A percentile compares a stretch with the other conserved stretches of the same genome.
phyloP scores from a whole-genome alignment of 2,113 vertebrate species.

The Saccopteryx leptura region DNA sequence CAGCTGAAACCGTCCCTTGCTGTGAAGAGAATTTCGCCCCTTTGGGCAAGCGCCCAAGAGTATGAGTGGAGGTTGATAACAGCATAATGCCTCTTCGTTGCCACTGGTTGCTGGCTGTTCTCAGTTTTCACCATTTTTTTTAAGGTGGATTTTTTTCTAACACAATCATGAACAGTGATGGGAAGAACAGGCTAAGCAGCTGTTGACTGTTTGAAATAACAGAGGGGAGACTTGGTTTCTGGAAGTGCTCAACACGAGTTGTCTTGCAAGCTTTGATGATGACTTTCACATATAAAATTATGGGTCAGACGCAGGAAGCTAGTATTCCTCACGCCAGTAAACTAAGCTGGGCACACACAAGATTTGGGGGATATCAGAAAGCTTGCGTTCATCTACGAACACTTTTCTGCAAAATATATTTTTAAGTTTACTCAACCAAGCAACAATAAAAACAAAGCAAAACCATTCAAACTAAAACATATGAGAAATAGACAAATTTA shows the following conservation, averaged over 20 bases:
- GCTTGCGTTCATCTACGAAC: neutral
- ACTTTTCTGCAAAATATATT: neutral
- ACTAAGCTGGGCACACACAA: slow-evolving; percentile 53
- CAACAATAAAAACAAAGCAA: neutral
- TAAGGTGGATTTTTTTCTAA: slow-evolving; percentile 30
- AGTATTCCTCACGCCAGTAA: slow-evolving; percentile 60
- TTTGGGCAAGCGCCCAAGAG: neutral
- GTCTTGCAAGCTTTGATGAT: slow-evolving; percentile 70
- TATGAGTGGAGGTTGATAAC: neutral
- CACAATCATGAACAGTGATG: slow-evolving; percentile 51
- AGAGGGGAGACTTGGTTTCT: slow-evolving; percentile 70
- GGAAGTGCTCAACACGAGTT: slow-evolving; percentile 75
- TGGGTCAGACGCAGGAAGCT: slow-evolving; percentile 70
- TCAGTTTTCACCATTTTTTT: slow-evolving; percentile 76
- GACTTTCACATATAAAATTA: slow-evolving; percentile 77
- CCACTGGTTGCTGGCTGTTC: neutral
- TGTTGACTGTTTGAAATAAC: slow-evolving; percentile 82
- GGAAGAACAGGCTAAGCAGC: slow-evolving; percentile 82
- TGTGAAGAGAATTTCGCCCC: slow-evolving; percentile 56
- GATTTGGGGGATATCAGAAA: slow-evolving; percentile 25
- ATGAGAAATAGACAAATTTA: neutral
- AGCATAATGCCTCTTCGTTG: neutral
- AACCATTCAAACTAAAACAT: neutral
- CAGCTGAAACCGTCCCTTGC: slow-evolving; percentile 54
- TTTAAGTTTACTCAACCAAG: neutral